Conservation (phyloP, 2,797 vertebrate genomes). For the Nannoperca australis region DNA sequence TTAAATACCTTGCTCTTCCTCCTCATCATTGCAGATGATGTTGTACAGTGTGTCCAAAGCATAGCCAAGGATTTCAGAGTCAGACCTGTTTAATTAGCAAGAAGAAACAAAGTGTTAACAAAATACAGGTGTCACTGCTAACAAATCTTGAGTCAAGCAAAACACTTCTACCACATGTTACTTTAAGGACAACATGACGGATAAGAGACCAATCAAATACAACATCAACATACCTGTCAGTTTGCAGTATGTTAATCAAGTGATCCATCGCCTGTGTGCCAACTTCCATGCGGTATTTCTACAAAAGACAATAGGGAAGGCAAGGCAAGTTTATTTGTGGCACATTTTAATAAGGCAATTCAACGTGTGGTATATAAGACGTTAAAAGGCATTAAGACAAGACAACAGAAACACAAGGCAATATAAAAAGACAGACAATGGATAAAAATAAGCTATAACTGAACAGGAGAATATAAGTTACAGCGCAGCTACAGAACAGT, state of each 20-base stretch:
- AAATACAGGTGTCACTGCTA: neutral
- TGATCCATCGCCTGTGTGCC: constrained; percentile 97
- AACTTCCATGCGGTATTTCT: constrained; percentile 98
- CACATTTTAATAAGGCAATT: neutral
- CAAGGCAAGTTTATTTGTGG: neutral
- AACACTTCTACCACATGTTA: neutral
- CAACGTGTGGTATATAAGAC: neutral
- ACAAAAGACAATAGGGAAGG: constrained; percentile 11
- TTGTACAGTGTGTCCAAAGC: constrained; percentile 98
- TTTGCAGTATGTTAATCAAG: constrained; percentile 93
- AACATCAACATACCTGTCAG: constrained; percentile 88
- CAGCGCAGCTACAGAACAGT: neutral
- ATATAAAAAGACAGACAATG: neutral
- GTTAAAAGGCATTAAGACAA: neutral
- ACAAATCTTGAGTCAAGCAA: neutral
- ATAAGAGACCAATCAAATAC: neutral
- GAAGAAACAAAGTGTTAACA: neutral
- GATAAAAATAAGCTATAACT: neutral
- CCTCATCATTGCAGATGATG: constrained; percentile 95
- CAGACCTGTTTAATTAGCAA: constrained; percentile 86
- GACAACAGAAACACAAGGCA: neutral
- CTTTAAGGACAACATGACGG: neutral
- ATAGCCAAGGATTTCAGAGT: constrained; percentile 99
- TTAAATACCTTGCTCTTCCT: constrained; percentile 94
- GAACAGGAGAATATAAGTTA: neutral